Base-by-base conservation (phyloP, 2,797 vertebrate genomes). In the Melanogrammus aeglefinus region DNA sequence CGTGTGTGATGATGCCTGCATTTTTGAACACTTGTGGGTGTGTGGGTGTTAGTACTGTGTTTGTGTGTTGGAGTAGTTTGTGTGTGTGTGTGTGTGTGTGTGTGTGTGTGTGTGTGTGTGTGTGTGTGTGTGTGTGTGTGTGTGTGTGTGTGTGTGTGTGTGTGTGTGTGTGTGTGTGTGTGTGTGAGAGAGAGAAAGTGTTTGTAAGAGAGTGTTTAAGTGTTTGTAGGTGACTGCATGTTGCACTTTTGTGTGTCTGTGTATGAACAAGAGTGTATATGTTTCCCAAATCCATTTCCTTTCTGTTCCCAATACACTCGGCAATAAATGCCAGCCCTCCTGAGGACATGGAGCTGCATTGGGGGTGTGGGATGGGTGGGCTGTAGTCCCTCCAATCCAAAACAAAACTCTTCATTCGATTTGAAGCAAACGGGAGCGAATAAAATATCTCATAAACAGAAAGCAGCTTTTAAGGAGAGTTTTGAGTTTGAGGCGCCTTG, bases 361-460 rank as follows among this genome's bases (percentile, higher is more conserved):
- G 71, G 81, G 72, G 63, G 75, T 33, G 77, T 73, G 66, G 81
- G 70, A 41, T 76, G 72, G 0, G 69, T 51, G 80, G 63, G 75
- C 76, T 87, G 77, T 82, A 83, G 76, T 78, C 36, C 82, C 84
- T 85, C 86, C 84, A 81, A 78, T 71, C 82, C 63, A 27, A 69
- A 85, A 81, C 79, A 77, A 82, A 86, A 84, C 3, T 80, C 69
- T 73, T 79, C 79, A 70, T 78, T 79, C 41, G 51, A 74, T 75
- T 76, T 24, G 9, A 12, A 31, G 70, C 33, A 79, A 79, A 74
- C 16, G 1, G 38, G 39, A 85, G 85, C 39, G 57, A 77, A 79
- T 82, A 78, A 78, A 88, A 88, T 85, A 74, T 85, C 21, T n/a
- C 63, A 84, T 24, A 14, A 86, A 88, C 85, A 90, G 88, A 84